phyloP scores from a whole-genome alignment of 2,113 vertebrate species.

The Ploceus nigricollis region DNA sequence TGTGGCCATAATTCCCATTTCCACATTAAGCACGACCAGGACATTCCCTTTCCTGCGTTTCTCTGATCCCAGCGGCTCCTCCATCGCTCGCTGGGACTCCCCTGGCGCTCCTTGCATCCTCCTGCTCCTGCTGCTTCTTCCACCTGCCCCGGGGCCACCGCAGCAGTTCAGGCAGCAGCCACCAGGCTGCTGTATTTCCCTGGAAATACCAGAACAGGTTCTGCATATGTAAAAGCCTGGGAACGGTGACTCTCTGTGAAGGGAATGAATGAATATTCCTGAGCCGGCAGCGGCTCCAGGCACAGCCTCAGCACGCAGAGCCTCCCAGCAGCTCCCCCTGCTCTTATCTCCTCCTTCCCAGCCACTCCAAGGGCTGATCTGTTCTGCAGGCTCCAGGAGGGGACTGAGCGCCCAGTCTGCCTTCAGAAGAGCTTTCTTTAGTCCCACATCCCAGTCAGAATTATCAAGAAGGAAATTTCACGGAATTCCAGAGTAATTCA shows the following conservation, averaged over 20 bases:
- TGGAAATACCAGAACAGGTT: constrained; percentile 28
- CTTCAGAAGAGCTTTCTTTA: background rate
- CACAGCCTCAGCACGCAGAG: background rate
- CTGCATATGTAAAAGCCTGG: background rate
- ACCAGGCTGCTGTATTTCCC: constrained; percentile 63
- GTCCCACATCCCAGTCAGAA: background rate
- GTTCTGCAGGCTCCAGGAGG: background rate
- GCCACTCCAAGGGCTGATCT: background rate
- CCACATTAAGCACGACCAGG: background rate
- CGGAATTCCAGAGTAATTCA: rapidly evolving
- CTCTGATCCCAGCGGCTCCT: background rate
- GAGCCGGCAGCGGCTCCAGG: background rate
- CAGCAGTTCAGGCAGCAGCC: constrained; percentile 51
- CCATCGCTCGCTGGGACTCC: background rate
- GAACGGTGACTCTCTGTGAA: background rate
- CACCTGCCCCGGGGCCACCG: background rate
- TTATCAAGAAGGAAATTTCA: background rate
- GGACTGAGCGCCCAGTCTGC: rapidly evolving
- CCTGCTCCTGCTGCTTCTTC: background rate
- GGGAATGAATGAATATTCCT: background rate
- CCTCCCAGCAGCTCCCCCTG: background rate
- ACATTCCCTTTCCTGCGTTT: rapidly evolving
- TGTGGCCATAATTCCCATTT: background rate
- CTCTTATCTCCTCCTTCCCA: background rate
- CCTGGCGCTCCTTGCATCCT: background rate